Base-by-base conservation (phyloP, 2,888 invertebrate genomes). In the Chymomyza procnemis region DNA sequence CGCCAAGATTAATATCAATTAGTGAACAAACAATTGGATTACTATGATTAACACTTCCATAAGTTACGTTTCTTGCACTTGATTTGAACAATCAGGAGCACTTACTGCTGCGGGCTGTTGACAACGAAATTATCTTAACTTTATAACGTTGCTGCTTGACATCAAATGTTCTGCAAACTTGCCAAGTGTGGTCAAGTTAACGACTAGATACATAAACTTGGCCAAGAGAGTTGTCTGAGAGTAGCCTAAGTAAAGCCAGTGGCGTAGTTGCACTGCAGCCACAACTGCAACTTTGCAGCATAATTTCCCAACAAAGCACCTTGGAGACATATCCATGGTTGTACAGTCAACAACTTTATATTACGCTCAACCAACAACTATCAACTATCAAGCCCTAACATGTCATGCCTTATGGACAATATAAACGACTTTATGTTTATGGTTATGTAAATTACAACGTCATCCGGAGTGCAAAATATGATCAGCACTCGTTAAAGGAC, bases 401-500 rank as follows among this genome's bases (percentile, higher is more conserved):
- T 16, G 9, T 68, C 14, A 69, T 68, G 73, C 62, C 68, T 48
- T 65, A 67, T 70, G 74, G 71, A 78, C 76, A 78, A 81, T 76
- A 69, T 73, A n/a, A n/a, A 70, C 67, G 81, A 83, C 79, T 81
- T 86, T 83, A 84, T 81, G 81, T 78, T 86, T 86, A 81, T 84
- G 81, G 76, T 84, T 86, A 86, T 84, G 81, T 78, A 86, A 86
- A 86, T 86, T 62, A 80, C 71, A 84, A 67, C 63, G 65, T 61
- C 80, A 73, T 73, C 71, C 84, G 81, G 87, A 81, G 81, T 81
- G 81, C 87, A 79, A 86, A 81, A 80, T 86, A 81, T 80, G 84
- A 81, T 81, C 81, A 75, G 68, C 67, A 69, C 59, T 69, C 41
- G 66, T 71, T 71, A 69, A 63, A 69, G 54, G 59, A 64, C 71